phyloP scores from a whole-genome alignment of 2,797 vertebrate genomes.

The Gouania willdenowi region DNA sequence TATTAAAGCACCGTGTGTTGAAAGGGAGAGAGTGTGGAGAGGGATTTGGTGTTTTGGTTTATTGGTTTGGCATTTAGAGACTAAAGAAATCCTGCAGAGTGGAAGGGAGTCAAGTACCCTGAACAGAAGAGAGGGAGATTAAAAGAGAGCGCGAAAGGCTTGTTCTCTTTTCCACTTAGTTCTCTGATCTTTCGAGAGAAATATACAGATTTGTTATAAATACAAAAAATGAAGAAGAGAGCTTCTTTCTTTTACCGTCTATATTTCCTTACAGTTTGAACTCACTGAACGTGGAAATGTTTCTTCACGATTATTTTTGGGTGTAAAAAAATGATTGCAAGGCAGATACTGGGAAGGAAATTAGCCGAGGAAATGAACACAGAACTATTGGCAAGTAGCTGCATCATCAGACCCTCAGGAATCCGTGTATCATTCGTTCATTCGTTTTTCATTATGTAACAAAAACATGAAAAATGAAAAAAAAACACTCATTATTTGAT shows the following conservation, averaged over 20 bases:
- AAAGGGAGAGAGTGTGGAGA: conserved; percentile 20
- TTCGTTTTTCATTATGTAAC: conserved; percentile 33
- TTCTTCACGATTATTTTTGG: conserved; percentile 30
- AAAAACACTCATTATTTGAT: conserved; percentile 33
- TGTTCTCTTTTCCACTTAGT: conserved; percentile 48
- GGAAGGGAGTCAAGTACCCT: conserved; percentile 44
- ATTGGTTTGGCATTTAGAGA: conserved; percentile 73
- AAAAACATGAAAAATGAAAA: conserved; percentile 26
- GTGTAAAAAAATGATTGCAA: conserved; percentile 47
- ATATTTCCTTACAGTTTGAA: not conserved
- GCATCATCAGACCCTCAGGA: conserved; percentile 22
- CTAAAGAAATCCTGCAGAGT: conserved; percentile 51
- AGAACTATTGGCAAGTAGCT: conserved; percentile 27
- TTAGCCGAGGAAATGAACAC: conserved; percentile 29
- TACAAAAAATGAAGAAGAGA: conserved; percentile 57
- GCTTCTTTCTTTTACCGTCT: conserved; percentile 6
- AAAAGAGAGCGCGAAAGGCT: conserved; percentile 10
- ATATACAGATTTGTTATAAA: conserved; percentile 73
- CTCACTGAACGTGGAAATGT: conserved; percentile 42
- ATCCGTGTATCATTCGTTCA: conserved; percentile 7
- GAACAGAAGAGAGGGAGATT: conserved; percentile 55
- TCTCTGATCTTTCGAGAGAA: conserved; percentile 49
- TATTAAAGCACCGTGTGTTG: conserved; percentile 64
- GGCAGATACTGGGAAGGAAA: conserved; percentile 44
- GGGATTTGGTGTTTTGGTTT: conserved; percentile 65